Evolutionary conservation across 2,888 invertebrate species (phyloP), one percentile per base, ranked within the genome.

Genomic region (Conus canariensis): DNA sequence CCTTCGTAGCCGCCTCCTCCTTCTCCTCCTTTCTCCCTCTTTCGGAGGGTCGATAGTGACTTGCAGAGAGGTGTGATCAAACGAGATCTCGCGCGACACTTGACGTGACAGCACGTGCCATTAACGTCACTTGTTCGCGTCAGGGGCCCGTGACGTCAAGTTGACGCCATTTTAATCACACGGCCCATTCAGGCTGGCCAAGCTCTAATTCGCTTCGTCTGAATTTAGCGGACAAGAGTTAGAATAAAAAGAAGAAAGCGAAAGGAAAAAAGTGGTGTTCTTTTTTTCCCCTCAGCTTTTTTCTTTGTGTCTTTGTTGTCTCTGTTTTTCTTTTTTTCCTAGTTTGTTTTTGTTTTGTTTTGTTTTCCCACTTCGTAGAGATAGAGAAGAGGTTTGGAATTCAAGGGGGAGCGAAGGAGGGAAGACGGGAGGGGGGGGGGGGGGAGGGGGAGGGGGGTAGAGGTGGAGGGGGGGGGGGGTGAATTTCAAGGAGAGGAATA

Each of bases 91-190:
- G 74, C 87, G 87, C 64, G 87, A 87, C 87, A 87, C 87, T 87
- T 87, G 87, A 87, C 87, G 87, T 87, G 87, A 87, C 87, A 87
- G 87, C 87, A 74, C 87, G 87, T 87, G 87, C 87, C 74, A 87
- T 87, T 87, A 87, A 87, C 87, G 87, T 87, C 87, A 87, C 74
- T 74, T 87, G 87, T 58, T 16, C 14, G 70, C 87, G 70, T 87
- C 87, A 64, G 45, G 58, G 87, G 30, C 70, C 45, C 58, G 56
- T 87, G 87, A 87, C 74, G 87, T 87, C 70, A 87, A 56, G 58
- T 58, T 56, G 87, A 70, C 87, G 87, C 87, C 87, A 87, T 87
- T 87, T 87, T 87, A 87, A 87, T 87, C 87, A 87, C 87, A 87
- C n/a, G 87, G 67, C 30, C 74, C 56, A 74, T 74, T 74, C 74